phyloP scores from a whole-genome alignment of 2,888 invertebrate species.

The Pristionchus japonicus region DNA sequence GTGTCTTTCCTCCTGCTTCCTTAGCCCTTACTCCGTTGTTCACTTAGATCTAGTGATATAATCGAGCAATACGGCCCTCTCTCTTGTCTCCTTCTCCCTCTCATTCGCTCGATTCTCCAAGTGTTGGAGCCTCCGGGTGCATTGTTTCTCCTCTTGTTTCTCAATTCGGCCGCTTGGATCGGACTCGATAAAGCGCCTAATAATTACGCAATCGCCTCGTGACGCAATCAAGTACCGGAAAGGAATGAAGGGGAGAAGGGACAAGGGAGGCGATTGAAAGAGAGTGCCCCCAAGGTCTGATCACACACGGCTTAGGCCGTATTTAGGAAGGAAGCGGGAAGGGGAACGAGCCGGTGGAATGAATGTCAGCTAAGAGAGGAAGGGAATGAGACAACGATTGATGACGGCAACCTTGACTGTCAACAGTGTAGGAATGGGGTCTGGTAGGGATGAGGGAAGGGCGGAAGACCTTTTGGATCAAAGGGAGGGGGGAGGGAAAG shows the following conservation, averaged over 20 bases:
- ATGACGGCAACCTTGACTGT: constrained; percentile 4
- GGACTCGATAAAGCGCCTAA: constrained; percentile 37
- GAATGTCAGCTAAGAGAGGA: not conserved
- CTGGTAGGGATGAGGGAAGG: not conserved
- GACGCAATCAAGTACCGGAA: constrained; percentile 23
- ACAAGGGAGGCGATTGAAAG: not conserved
- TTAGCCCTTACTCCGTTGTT: not conserved
- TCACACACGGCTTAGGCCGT: constrained; percentile 33
- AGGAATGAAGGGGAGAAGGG: not conserved
- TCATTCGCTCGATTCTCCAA: constrained; percentile 15
- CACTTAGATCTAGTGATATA: constrained; percentile 5
- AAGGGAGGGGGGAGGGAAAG: not conserved
- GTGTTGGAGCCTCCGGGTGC: constrained; percentile 35
- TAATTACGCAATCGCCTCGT: constrained; percentile 15
- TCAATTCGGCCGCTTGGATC: constrained; percentile 6
- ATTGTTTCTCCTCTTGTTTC: not conserved
- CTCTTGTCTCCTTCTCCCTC: not conserved
- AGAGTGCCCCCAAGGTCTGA: constrained; percentile 16
- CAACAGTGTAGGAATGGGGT: not conserved
- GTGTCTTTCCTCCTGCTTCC: not conserved
- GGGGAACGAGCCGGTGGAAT: not conserved
- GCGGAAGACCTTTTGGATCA: not conserved
- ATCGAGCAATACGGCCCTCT: not conserved
- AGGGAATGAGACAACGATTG: not conserved
- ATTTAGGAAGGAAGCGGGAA: not conserved